These are phyloP conservation scores for Xyrauchen texanus DNA, from an alignment of 2,113 vertebrate species.

Conservation along the genomic window DNA sequence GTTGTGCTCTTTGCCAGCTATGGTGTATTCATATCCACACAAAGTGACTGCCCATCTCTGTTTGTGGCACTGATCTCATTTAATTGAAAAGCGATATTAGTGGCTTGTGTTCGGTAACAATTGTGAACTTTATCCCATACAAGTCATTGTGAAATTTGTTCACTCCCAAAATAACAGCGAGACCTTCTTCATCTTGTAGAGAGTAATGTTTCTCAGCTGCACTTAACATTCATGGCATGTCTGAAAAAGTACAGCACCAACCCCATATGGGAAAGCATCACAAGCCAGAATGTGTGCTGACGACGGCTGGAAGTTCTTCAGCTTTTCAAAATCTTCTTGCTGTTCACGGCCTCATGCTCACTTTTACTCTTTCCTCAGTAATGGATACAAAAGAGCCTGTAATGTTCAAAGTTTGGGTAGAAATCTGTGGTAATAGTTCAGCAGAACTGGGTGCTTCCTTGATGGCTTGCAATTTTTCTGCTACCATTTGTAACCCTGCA, in stretches of 20 bases:
- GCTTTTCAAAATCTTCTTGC: constrained; percentile 37
- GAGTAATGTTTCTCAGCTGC: constrained; percentile 32
- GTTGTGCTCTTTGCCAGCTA: too few species aligned
- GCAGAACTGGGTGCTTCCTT: neutral
- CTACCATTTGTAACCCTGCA: neutral
- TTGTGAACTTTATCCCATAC: constrained; percentile 22
- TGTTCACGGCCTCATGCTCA: constrained; percentile 32
- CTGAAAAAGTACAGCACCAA: constrained; percentile 26
- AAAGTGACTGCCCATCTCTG: constrained; percentile 2
- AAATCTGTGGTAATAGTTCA: neutral
- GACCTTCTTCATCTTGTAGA: constrained; percentile 40
- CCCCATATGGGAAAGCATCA: constrained; percentile 25
- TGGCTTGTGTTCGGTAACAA: constrained; percentile 39
- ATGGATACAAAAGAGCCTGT: neutral
- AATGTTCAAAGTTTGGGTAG: neutral
- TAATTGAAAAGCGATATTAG: constrained; percentile 32
- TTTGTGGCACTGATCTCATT: constrained; percentile 4
- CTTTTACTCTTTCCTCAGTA: constrained; percentile 21
- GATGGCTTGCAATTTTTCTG: constrained; percentile 18
- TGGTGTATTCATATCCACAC: neutral
- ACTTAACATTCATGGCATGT: neutral
- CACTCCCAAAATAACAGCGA: constrained; percentile 40
- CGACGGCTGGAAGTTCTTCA: constrained; percentile 26
- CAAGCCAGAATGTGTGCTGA: constrained; percentile 28
- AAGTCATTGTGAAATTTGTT: constrained; percentile 36